Evolutionary conservation across 2,113 vertebrate genomes (phyloP).

Genomic region (Solenodon paradoxus): DNA sequence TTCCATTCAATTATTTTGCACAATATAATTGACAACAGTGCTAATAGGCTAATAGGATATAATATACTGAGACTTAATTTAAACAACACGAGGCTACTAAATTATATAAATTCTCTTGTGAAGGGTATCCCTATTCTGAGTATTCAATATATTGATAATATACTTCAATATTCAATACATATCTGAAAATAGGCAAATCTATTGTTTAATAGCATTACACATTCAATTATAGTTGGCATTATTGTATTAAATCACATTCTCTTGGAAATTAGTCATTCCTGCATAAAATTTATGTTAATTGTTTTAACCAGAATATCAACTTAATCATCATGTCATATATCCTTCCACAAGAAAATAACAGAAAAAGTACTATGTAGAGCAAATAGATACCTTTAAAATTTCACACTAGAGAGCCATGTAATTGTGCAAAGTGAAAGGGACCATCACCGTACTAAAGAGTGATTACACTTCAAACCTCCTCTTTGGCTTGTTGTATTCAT

Average conservation of each 20-base stretch:
- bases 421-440: not conserved
- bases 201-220: not conserved
- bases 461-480: not conserved
- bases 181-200: not conserved
- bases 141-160: not conserved
- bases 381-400: not conserved
- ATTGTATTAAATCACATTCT: not conserved
- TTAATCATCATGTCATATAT: not conserved
- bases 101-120: not conserved
- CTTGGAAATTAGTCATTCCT: not conserved
- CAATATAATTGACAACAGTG: not conserved
- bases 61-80: not conserved
- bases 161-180: not conserved
- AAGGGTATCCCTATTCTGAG: not conserved
- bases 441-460: not conserved
- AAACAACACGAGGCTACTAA: not conserved
- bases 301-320: not conserved
- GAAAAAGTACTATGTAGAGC: not conserved
- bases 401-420: not conserved
- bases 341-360: not conserved
- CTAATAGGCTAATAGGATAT: not conserved
- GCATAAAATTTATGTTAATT: not conserved
- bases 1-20: not conserved
- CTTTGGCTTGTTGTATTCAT: not conserved
- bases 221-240: not conserved